Base-by-base conservation (phyloP, 2,888 invertebrate species). In the Coelopa pilipes region DNA sequence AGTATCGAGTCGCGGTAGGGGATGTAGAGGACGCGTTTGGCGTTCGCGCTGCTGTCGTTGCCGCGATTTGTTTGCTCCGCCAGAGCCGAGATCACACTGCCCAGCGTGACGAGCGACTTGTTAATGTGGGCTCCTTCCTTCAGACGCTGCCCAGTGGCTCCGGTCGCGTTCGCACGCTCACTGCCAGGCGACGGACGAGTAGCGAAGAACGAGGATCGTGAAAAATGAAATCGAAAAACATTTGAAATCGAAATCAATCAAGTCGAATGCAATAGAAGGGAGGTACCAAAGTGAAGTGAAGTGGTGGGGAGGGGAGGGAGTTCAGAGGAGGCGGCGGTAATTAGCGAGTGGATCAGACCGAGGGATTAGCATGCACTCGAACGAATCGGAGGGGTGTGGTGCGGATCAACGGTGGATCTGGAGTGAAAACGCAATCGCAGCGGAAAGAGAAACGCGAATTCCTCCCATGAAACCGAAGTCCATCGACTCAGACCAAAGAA, bases 121-220 rank as follows among this genome's bases (percentile, higher is more conserved):
- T 96, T 96, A 83, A 96, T 96, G 87, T 96, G 95, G 24, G 94
- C 95, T 72, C 96, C 96, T 87, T 96, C 96, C 87, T 95, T 96
- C 78, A 97, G 88, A 24, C 97, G 90, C 87, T 96, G 94, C 0
- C 97, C 97, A 11, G 96, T 96, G 19, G 97, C 96, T 57, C 96
- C 96, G 0, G 96, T 94, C 15, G 95, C 92, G 88, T 95, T 94
- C 0, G 96, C 96, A 60, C 96, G 90, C 87, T 96, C 96, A 84
- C 96, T 96, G 80, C 0, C 80, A 81, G 74, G 34, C 63, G 59
- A 45, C 24, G n/a, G n/a, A 66, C 63, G 50, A 70, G 34, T 62
- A 49, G 63, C n/a, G 10, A 66, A 13, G 34, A 62, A 34, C 21
- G 34, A 34, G 11, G 34, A 62, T 21, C 24, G 13, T 47, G 5